Evolutionary conservation across 2,113 vertebrate genomes (phyloP).

Genomic region (Pterocles burchelli): DNA sequence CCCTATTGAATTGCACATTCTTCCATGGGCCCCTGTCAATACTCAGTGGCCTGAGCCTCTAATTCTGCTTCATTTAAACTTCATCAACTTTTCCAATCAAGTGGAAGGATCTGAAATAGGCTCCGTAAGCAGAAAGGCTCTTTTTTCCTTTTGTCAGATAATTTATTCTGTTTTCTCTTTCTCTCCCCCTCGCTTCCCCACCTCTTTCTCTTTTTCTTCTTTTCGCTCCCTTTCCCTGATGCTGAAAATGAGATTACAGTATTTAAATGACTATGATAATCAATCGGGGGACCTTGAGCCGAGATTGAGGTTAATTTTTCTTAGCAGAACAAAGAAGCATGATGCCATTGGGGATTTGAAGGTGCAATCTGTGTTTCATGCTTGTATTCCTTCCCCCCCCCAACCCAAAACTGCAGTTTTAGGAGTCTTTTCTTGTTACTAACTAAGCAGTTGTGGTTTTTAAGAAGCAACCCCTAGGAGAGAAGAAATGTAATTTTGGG

Average conservation of each 20-base stretch:
- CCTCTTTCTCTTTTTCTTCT: slow-evolving; percentile 75
- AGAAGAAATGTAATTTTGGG: slow-evolving; percentile 67
- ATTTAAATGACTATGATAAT: slow-evolving; percentile 99
- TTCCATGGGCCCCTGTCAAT: slow-evolving; percentile 67
- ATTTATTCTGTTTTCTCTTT: slow-evolving; percentile 80
- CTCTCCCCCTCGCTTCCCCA: slow-evolving; percentile 60
- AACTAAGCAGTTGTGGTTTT: slow-evolving; percentile 61
- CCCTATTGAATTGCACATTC: slow-evolving; percentile 75
- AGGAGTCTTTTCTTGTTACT: slow-evolving; percentile 73
- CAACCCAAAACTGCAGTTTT: slow-evolving; percentile 66
- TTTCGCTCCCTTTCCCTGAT: slow-evolving; percentile 84
- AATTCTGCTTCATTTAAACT: slow-evolving; percentile 99
- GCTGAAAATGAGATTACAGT: slow-evolving; percentile 99
- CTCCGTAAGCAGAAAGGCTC: slow-evolving; percentile 76
- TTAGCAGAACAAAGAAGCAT: slow-evolving; percentile 85
- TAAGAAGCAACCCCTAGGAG: slow-evolving; percentile 48
- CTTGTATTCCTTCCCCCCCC: slow-evolving; percentile 37
- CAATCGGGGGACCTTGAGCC: slow-evolving; percentile 83
- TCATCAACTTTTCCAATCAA: slow-evolving; percentile 99
- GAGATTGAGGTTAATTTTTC: slow-evolving; percentile 87
- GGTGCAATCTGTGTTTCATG: slow-evolving; percentile 77
- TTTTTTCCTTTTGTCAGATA: slow-evolving; percentile 81
- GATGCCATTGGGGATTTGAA: slow-evolving; percentile 69
- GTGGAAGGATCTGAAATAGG: slow-evolving; percentile 93
- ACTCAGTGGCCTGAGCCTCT: slow-evolving; percentile 90